Evolutionary conservation across 1,140 invertebrate genomes (phyloP).

Genomic region (Chrysopa pallens): DNA sequence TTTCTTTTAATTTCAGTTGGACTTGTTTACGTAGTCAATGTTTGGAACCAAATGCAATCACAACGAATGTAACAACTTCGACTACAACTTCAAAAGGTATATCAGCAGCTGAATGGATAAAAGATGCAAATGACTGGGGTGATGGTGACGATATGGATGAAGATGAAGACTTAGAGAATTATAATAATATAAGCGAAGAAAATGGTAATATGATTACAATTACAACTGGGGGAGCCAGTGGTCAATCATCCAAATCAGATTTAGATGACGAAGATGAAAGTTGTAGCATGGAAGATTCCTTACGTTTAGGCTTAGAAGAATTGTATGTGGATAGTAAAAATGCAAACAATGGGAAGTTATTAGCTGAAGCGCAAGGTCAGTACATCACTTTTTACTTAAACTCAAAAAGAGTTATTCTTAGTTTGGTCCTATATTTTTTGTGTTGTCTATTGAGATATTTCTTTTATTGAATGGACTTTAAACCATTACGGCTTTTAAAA

Average conservation of each 20-base stretch:
- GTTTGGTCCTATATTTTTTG: too few species aligned
- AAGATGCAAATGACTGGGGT: constrained; percentile 54
- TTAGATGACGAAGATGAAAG: constrained; percentile 30
- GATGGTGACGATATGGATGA: constrained; percentile 21
- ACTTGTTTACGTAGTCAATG: constrained; percentile 43
- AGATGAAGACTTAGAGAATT: constrained; percentile 9
- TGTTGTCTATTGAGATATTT: too few species aligned
- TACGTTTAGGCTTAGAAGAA: constrained; percentile 22
- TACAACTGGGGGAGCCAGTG: too few species aligned
- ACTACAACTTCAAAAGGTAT: constrained; percentile 13
- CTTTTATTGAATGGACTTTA: too few species aligned
- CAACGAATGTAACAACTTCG: constrained; percentile 19
- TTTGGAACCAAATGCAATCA: constrained; percentile 22
- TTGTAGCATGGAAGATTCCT: constrained; percentile 27
- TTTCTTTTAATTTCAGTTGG: constrained; percentile 31
- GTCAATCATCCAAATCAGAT: constrained; percentile 12
- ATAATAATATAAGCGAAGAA: constrained; percentile 34
- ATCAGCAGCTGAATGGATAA: constrained; percentile 37
- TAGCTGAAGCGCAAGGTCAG: constrained; percentile 14
- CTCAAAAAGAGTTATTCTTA: too few species aligned
- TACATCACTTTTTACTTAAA: background rate
- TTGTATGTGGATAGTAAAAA: constrained; percentile 30
- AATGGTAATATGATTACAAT: constrained; percentile 33
- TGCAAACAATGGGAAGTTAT: constrained; percentile 27
- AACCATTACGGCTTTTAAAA: too few species aligned